phyloP scores from a whole-genome alignment of 2,113 vertebrate genomes.

The Pseudois nayaur region DNA sequence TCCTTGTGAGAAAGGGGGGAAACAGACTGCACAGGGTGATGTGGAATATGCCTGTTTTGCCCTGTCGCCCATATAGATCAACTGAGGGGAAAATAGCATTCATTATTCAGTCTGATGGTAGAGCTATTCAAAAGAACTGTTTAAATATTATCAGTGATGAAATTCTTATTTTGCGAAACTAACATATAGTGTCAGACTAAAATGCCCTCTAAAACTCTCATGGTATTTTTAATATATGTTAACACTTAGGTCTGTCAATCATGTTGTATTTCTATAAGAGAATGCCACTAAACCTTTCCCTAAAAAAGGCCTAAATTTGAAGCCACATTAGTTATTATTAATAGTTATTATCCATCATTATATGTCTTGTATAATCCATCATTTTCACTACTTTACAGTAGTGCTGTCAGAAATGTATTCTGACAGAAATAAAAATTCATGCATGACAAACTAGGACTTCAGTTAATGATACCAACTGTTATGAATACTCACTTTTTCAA shows the following conservation, averaged over 20 bases:
- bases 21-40: no score
- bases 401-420: conserved; percentile 48
- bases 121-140: neutral
- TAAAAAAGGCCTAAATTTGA: conserved; percentile 47
- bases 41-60: neutral
- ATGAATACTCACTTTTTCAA: conserved; percentile 65
- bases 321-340: conserved; percentile 66
- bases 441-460: conserved; percentile 40
- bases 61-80: neutral
- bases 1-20: neutral
- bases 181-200: conserved; percentile 45
- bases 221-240: conserved; percentile 59
- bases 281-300: conserved; percentile 39
- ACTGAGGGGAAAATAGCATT: neutral
- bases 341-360: conserved; percentile 66
- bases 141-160: conserved; percentile 21
- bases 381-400: conserved; percentile 59
- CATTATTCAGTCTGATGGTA: neutral
- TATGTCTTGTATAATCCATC: conserved; percentile 55
- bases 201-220: conserved; percentile 35
- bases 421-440: conserved; percentile 66
- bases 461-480: conserved; percentile 60
- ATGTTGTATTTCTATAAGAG: conserved; percentile 36
- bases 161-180: conserved; percentile 28
- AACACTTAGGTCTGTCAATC: conserved; percentile 54